A percentile compares a stretch with the other conserved stretches of the same genome.
Evolutionary conservation across 2,888 invertebrate genomes (phyloP).

Genomic region (Lumbricus terrestris): DNA sequence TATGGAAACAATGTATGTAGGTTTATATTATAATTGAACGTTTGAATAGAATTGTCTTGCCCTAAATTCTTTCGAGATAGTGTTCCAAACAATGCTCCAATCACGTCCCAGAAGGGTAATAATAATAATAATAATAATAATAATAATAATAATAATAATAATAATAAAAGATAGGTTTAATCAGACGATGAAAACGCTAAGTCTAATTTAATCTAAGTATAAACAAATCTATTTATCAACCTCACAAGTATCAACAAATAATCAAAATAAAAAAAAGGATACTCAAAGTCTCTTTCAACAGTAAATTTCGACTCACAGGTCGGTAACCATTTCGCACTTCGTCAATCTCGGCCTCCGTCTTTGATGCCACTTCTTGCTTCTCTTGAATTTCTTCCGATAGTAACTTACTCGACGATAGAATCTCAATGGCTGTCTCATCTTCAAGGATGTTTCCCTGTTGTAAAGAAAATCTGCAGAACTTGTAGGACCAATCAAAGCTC

Average conservation of each 20-base stretch:
- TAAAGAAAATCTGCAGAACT: neutral
- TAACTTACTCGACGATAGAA: slow-evolving; percentile 71
- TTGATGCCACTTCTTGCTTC: slow-evolving; percentile 78
- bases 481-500: neutral
- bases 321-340: slow-evolving; percentile 56
- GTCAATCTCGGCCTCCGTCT: slow-evolving; percentile 60
- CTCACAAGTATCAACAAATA: neutral
- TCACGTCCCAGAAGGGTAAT: neutral
- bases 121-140: too few relatives aligned
- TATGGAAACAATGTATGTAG: neutral
- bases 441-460: slow-evolving; percentile 81
- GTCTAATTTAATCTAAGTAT: neutral
- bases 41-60: neutral
- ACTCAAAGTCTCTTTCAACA: too few relatives aligned
- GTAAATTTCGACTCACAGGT: slow-evolving; percentile 47
- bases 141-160: neutral
- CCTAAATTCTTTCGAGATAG: neutral
- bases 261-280: too few relatives aligned
- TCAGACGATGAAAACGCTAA: neutral
- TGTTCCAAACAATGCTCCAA: neutral
- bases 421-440: slow-evolving; percentile 88
- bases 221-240: neutral
- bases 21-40: neutral
- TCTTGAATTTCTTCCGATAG: slow-evolving; percentile 83
- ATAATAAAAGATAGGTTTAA: neutral